Base-by-base conservation (phyloP, 2,113 vertebrate genomes). In the Anguilla rostrata region DNA sequence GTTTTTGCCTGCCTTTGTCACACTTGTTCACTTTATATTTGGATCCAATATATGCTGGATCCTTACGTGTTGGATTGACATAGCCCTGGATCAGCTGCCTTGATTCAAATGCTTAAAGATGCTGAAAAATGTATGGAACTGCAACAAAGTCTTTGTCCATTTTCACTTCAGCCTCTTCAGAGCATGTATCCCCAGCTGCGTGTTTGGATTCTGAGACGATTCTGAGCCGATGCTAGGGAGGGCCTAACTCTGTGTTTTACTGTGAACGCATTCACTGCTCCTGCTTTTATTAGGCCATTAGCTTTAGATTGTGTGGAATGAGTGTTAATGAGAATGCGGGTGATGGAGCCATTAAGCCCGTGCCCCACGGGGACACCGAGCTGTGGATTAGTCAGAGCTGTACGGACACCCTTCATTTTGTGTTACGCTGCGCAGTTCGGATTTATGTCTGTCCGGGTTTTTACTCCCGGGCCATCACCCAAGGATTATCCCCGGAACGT, bases 261-360 rank as follows among this genome's bases (percentile, higher is more conserved):
- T 90, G 88, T 92, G 91, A 92, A 87, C 81, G 43, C 82, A 88
- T 87, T 89, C 90, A 87, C 88, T 88, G 83, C 87, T 81, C 85
- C 85, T 85, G 83, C 26, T 71, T 86, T 87, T 89, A 84, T 43
- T 11, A 89, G 87, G 91, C 90, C 88, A 87, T 90, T 89, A 90
- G 82, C 80, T 75, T 80, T 63, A 86, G 78, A 80, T 26, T 85
- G 87, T 86, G 88, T 80, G 88, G 85, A 89, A 86, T 49, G 41
- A 71, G 78, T 53, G 63, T 56, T 86, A 83, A 83, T 86, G 90
- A 89, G 84, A 86, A 85, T 78, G 86, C 81, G 63, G 87, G 83
- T 89, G 88, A 89, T 89, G 87, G 88, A 86, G 87, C 90, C 87
- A 91, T 89, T 89, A 89, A 89, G 78, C 49, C 63, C 66, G 63